phyloP scores from a whole-genome alignment of 1,140 invertebrate species.

The Ericerus pela region DNA sequence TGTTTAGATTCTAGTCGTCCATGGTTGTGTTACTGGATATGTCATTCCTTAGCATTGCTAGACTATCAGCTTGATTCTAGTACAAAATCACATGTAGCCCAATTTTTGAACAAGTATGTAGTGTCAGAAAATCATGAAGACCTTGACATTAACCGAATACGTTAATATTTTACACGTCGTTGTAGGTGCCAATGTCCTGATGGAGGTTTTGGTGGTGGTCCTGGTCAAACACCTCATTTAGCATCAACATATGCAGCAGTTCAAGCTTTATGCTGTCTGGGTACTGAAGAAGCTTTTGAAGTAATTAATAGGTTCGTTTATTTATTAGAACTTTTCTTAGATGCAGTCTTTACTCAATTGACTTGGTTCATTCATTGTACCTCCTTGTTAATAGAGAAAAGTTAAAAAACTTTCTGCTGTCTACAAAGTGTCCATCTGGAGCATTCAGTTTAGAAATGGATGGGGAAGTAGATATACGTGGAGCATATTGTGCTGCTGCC shows the following conservation, averaged over 20 bases:
- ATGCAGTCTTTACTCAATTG: background rate
- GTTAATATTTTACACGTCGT: background rate
- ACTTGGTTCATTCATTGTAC: background rate
- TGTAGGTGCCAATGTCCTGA: slow-evolving; percentile 57
- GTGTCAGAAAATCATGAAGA: background rate
- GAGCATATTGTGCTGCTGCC: slow-evolving; percentile 84
- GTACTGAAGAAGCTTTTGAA: slow-evolving; percentile 69
- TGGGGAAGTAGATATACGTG: slow-evolving; percentile 91
- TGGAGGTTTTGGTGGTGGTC: slow-evolving; percentile 90
- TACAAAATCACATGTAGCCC: slow-evolving; percentile 46
- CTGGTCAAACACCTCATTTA: slow-evolving; percentile 77
- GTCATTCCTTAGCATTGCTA: slow-evolving; percentile 75
- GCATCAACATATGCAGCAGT: slow-evolving; percentile 95
- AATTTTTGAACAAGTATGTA: slow-evolving; percentile 44
- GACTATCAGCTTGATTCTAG: slow-evolving; percentile 50
- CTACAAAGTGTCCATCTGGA: slow-evolving; percentile 65
- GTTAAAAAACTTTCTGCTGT: slow-evolving; percentile 60
- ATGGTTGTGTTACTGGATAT: slow-evolving; percentile 92
- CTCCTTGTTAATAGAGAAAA: slow-evolving; percentile 34
- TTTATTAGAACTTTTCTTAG: background rate
- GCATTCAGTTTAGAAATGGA: slow-evolving; percentile 79
- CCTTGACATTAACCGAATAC: background rate
- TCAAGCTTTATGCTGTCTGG: slow-evolving; percentile 77
- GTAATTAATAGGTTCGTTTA: slow-evolving; percentile 61
- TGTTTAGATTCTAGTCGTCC: slow-evolving; percentile 83